These are phyloP conservation scores for Bellardia bayeri DNA, from an alignment of 2,888 invertebrate genomes.

Conservation along the genomic window DNA sequence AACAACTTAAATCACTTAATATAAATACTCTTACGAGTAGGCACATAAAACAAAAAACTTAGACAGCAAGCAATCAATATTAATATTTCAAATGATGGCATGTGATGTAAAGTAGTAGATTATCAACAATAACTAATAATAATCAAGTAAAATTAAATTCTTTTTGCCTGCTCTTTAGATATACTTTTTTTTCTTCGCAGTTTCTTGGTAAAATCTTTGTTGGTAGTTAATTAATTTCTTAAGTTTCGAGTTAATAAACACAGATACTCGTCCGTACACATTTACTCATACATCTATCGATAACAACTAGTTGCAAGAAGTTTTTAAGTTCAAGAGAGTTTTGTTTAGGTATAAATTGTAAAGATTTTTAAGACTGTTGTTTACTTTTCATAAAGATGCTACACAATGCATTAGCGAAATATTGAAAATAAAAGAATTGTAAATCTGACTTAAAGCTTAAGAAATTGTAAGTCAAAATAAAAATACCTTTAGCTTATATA, in stretches of 20 bases:
- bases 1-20: not conserved
- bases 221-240: conserved; percentile 12
- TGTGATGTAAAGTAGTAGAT: conserved; percentile 42
- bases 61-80: conserved; percentile 50
- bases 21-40: not conserved
- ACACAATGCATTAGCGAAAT: conserved; percentile 5
- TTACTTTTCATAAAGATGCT: too few species aligned
- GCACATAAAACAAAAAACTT: conserved; percentile 10
- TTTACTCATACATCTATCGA: not conserved
- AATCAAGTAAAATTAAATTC: not conserved
- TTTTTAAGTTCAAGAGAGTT: not conserved
- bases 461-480: too few species aligned
- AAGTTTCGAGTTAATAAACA: conserved; percentile 27
- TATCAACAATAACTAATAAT: conserved; percentile 26
- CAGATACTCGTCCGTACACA: not conserved
- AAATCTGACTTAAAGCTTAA: too few species aligned
- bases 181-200: not conserved
- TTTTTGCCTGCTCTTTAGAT: not conserved
- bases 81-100: conserved; percentile 52
- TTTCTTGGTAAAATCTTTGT: conserved; percentile 26
- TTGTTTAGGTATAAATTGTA: too few species aligned
- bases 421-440: not conserved
- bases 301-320: not conserved
- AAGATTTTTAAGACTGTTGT: too few species aligned
- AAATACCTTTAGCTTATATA: too few species aligned